A percentile compares a stretch with the other conserved stretches of the same genome.
phyloP scores from a whole-genome alignment of 2,797 vertebrate species.

The Manis javanica region DNA sequence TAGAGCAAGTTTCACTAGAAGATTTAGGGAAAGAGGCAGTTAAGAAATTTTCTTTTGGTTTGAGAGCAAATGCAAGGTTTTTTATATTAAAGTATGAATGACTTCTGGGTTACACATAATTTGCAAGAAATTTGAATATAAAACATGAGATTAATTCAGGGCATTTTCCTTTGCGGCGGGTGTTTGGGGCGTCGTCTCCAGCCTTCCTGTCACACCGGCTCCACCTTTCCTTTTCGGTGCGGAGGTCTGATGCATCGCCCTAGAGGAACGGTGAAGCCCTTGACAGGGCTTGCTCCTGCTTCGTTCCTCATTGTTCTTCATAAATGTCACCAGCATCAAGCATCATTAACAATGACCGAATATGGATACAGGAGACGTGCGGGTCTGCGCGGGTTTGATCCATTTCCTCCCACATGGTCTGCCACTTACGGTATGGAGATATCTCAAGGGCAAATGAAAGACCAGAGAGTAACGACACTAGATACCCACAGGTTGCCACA shows the following conservation, averaged over 20 bases:
- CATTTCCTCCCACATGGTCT: not conserved
- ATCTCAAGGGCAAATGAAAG: not conserved
- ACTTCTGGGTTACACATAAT: not conserved
- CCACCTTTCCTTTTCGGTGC: not conserved
- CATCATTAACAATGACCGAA: not conserved
- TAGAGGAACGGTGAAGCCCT: not conserved
- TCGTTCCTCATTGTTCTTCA: not conserved
- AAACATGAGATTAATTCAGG: not conserved
- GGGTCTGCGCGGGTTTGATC: rapidly evolving
- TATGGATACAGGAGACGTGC: not conserved
- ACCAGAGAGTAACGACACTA: not conserved
- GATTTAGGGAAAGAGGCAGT: not conserved
- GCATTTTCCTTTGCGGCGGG: not conserved
- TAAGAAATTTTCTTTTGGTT: not conserved
- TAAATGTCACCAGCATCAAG: not conserved
- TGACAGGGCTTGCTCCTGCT: not conserved
- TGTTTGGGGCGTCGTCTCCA: not conserved
- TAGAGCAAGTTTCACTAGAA: not conserved
- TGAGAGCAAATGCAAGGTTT: not conserved
- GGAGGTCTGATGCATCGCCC: not conserved
- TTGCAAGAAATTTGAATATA: not conserved
- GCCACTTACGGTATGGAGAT: not conserved
- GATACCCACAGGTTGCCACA: not conserved
- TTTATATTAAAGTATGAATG: not conserved
- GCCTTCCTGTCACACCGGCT: not conserved